phyloP scores from a whole-genome alignment of 2,113 vertebrate species.

The Taxidea taxus region DNA sequence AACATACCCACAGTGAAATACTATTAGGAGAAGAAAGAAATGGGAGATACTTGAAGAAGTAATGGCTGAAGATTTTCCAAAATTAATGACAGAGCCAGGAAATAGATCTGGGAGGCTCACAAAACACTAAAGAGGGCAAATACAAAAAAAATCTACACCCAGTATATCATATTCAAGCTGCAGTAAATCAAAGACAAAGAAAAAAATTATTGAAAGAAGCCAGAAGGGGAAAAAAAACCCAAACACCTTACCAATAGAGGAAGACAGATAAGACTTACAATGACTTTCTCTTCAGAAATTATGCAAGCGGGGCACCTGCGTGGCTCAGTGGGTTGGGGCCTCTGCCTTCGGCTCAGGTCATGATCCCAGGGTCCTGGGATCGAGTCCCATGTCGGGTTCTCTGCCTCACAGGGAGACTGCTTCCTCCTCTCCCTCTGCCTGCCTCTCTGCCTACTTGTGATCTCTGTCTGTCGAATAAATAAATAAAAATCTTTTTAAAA shows the following conservation, averaged over 20 bases:
- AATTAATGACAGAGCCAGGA: background rate
- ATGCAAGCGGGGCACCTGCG: too few relatives aligned
- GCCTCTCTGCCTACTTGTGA: too few relatives aligned
- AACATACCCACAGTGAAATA: background rate
- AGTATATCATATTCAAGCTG: background rate
- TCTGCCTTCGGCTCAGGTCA: too few relatives aligned
- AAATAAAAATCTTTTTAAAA: too few relatives aligned
- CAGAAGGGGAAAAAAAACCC: background rate
- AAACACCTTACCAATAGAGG: background rate
- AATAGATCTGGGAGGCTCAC: background rate
- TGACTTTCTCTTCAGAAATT: background rate
- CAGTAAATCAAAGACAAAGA: background rate
- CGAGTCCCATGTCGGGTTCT: too few relatives aligned
- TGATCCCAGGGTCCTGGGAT: too few relatives aligned
- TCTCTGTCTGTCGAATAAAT: too few relatives aligned
- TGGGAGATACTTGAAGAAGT: background rate
- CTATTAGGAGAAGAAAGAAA: background rate
- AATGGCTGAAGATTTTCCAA: background rate
- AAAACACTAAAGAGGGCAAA: background rate
- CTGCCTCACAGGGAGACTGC: too few relatives aligned
- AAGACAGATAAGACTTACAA: background rate
- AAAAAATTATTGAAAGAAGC: background rate
- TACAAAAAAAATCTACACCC: background rate
- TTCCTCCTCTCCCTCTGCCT: too few relatives aligned
- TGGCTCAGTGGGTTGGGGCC: too few relatives aligned